These are phyloP conservation scores for Esperia sulphurella DNA, from an alignment of 2,888 invertebrate genomes.

Conservation along the genomic window DNA sequence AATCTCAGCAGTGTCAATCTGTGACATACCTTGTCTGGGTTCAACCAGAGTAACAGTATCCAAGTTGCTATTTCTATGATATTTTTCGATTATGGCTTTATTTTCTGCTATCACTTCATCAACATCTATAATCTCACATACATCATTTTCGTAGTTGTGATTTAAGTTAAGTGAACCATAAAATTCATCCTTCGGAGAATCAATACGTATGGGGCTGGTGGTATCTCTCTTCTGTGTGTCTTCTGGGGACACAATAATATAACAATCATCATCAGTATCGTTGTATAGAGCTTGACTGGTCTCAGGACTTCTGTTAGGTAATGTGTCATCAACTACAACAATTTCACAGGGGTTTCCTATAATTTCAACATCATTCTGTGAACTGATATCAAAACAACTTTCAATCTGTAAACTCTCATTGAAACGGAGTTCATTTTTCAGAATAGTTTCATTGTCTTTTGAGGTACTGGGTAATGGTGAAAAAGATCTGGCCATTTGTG, in stretches of 20 bases:
- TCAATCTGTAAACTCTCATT: slow-evolving; percentile 27
- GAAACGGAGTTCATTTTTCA: slow-evolving; percentile 40
- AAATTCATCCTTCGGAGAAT: slow-evolving; percentile 16
- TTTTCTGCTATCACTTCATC: slow-evolving; percentile 40
- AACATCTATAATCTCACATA: slow-evolving; percentile 33
- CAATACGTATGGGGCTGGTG: slow-evolving; percentile 3
- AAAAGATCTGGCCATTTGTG: slow-evolving; percentile 22
- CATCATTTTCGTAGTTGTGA: slow-evolving; percentile 12
- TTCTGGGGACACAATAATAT: slow-evolving; percentile 5
- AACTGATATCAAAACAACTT: slow-evolving; percentile 8
- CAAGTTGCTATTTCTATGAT: slow-evolving; percentile 10
- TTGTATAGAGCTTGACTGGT: no score
- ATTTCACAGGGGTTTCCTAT: slow-evolving; percentile 27
- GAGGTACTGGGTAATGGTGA: slow-evolving; percentile 51
- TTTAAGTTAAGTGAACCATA: slow-evolving; percentile 14
- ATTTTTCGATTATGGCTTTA: slow-evolving; percentile 25
- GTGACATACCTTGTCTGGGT: no score
- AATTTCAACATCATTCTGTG: slow-evolving; percentile 22
- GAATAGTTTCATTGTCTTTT: slow-evolving; percentile 31
- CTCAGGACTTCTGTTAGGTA: neutral
- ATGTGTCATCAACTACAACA: slow-evolving; percentile 21
- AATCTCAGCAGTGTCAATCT: no score
- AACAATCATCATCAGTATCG: slow-evolving; percentile 9
- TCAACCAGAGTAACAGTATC: slow-evolving; percentile 20
- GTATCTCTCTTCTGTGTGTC: slow-evolving; percentile 17